These are phyloP conservation scores for Myopa tessellatipennis DNA, from an alignment of 2,888 invertebrate genomes.

Conservation along the genomic window DNA sequence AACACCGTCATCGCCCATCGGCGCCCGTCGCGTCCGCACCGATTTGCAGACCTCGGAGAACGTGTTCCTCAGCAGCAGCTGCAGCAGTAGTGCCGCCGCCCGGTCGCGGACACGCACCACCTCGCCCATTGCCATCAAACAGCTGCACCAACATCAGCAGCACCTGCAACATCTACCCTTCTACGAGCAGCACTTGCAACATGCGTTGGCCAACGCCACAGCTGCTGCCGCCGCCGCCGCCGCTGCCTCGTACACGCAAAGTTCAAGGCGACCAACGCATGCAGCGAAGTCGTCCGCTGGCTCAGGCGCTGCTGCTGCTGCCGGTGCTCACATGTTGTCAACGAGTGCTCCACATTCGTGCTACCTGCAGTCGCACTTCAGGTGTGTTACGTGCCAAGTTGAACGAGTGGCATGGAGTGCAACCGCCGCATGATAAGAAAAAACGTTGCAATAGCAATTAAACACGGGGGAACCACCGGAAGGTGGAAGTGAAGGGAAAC, in stretches of 20 bases:
- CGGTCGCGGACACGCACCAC: slow-evolving; percentile 49
- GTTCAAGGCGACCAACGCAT: slow-evolving; percentile 45
- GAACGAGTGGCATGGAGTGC: not conserved
- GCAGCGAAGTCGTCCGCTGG: slow-evolving; percentile 35
- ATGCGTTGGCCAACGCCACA: slow-evolving; percentile 31
- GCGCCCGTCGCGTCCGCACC: slow-evolving; percentile 66
- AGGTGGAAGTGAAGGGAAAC: not conserved
- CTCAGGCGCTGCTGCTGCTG: slow-evolving; percentile 40
- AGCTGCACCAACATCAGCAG: slow-evolving; percentile 39
- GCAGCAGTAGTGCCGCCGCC: slow-evolving; percentile 49
- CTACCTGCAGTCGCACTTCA: slow-evolving; percentile 29
- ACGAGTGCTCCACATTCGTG: slow-evolving; percentile 53
- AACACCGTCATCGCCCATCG: slow-evolving; percentile 55
- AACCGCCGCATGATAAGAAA: not conserved
- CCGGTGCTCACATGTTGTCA: slow-evolving; percentile 47
- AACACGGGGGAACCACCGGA: not conserved
- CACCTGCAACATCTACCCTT: slow-evolving; percentile 37
- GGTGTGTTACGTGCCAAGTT: slow-evolving; percentile 18
- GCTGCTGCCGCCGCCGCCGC: slow-evolving; percentile 27
- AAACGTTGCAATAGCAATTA: not conserved
- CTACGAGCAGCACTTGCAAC: slow-evolving; percentile 39
- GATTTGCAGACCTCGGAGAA: slow-evolving; percentile 68
- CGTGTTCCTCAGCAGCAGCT: slow-evolving; percentile 56
- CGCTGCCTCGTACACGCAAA: slow-evolving; percentile 46
- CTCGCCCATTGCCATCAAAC: slow-evolving; percentile 56